Conservation (phyloP, 1,140 invertebrate genomes). For the Cepaea nemoralis region DNA sequence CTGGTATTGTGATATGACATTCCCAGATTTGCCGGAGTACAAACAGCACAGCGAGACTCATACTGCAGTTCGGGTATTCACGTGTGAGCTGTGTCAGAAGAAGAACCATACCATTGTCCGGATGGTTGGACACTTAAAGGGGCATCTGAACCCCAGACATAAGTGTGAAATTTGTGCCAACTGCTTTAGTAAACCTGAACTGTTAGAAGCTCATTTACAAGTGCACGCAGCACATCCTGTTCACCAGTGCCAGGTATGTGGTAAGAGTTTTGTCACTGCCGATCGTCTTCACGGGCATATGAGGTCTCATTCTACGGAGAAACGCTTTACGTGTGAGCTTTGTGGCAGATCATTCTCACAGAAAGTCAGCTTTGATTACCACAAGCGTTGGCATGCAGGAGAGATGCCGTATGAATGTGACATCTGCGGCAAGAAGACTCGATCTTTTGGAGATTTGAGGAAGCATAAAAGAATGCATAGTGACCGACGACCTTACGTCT, state of each 20-base stretch:
- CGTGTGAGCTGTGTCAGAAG: slow-evolving; percentile 5
- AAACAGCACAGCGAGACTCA: slow-evolving; percentile 7
- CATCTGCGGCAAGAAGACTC: slow-evolving; percentile 71
- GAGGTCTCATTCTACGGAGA: slow-evolving; percentile 93
- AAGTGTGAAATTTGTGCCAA: slow-evolving; percentile 81
- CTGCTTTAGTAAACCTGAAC: slow-evolving; percentile 82
- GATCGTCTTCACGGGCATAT: slow-evolving; percentile 92
- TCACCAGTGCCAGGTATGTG: slow-evolving; percentile 86
- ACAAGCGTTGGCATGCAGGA: slow-evolving; percentile 72
- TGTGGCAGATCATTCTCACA: slow-evolving; percentile 85
- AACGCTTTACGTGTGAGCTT: slow-evolving; percentile 89
- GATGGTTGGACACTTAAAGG: slow-evolving; percentile 12
- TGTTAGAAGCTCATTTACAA: slow-evolving; percentile 80
- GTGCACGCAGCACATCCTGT: slow-evolving; percentile 43
- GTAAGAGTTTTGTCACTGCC: slow-evolving; percentile 89
- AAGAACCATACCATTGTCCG: background rate
- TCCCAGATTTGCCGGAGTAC: slow-evolving; percentile 9
- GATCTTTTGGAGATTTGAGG: slow-evolving; percentile 71
- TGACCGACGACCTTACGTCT: slow-evolving; percentile 9
- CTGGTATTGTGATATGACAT: background rate
- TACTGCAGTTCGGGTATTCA: background rate
- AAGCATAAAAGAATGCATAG: slow-evolving; percentile 63
- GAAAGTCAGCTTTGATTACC: slow-evolving; percentile 83
- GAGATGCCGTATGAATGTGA: slow-evolving; percentile 69
- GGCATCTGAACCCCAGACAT: slow-evolving; percentile 32